Base-by-base conservation (phyloP, 2,797 vertebrate species). In the Myripristis murdjan region DNA sequence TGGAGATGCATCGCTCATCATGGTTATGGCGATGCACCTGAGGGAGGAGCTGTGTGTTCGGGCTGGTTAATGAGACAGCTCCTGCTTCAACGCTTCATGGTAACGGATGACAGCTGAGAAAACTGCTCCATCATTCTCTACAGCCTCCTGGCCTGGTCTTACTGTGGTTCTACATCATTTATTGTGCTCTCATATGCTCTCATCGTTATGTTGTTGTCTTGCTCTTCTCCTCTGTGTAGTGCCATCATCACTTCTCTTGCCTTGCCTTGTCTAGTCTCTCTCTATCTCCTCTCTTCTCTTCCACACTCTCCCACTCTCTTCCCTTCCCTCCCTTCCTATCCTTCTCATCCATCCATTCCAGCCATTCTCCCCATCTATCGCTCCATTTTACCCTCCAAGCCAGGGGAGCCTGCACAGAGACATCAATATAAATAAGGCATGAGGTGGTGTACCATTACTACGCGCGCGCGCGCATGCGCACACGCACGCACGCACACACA, bases 381-480 rank as follows among this genome's bases (percentile, higher is more conserved):
- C 56, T 47, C 33, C 61, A 20, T 58, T 71, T 73, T 73, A 69
- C 63, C 70, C 52, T 69, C 33, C 14, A 73, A 63, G 70, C 79
- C 71, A 10, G 24, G 58, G 78, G 65, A 86, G 76, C 76, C 64
- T 53, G 66, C 56, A 69, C 55, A 75, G 58, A 81, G 68, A 79
- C 82, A 72, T 69, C 72, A 77, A 67, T 66, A 85, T 90, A 64
- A 89, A 89, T 88, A 91, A 87, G 66, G 73, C 67, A 88, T 89
- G 87, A 88, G 76, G 69, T 69, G 64, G 82, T 88, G 81, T 73
- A 73, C 71, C 74, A 73, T 81, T 87, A 83, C 79, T 41, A 65
- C 69, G 64, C 58, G 44, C 10, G 35, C 4, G 55, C 44, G 20
- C 69, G 54, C 53, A 69, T 20, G 63, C 35, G 24, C 33, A 39